Evolutionary conservation across 2,888 invertebrate genomes (phyloP).

Genomic region (Lysandra coridon): DNA sequence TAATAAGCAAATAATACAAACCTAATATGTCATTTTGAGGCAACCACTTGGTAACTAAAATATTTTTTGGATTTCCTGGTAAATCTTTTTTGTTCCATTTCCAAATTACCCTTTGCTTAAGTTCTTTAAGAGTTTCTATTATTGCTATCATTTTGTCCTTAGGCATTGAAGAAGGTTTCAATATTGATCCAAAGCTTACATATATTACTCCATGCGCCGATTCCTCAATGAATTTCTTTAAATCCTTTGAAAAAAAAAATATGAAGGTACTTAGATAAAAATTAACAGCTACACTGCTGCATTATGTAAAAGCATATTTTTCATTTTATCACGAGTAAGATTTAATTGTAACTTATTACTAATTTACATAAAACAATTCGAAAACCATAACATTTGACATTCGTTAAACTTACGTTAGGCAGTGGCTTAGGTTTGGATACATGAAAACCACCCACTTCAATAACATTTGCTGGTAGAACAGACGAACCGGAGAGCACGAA

Average conservation of each 20-base stretch:
- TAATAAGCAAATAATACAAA: neutral
- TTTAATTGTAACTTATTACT: neutral
- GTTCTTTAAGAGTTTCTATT: conserved; percentile 79
- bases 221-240: conserved; percentile 83
- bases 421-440: conserved; percentile 51
- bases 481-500: conserved; percentile 79
- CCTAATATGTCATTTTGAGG: conserved; percentile 87
- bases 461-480: conserved; percentile 78
- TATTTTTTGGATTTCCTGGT: conserved; percentile 79
- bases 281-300: neutral
- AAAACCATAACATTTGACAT: neutral
- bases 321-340: no score
- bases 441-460: conserved; percentile 83
- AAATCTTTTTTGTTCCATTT: conserved; percentile 82
- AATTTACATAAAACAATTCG: neutral
- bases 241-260: conserved; percentile 54
- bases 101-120: conserved; percentile 87
- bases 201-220: conserved; percentile 85
- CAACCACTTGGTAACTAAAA: conserved; percentile 83
- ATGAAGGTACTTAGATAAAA: neutral
- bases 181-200: conserved; percentile 88
- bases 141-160: conserved; percentile 79
- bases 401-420: conserved; percentile 36
- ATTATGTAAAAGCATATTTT: neutral
- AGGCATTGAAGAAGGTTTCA: conserved; percentile 83